phyloP scores from a whole-genome alignment of 2,797 vertebrate genomes.

The Acanthopagrus latus region DNA sequence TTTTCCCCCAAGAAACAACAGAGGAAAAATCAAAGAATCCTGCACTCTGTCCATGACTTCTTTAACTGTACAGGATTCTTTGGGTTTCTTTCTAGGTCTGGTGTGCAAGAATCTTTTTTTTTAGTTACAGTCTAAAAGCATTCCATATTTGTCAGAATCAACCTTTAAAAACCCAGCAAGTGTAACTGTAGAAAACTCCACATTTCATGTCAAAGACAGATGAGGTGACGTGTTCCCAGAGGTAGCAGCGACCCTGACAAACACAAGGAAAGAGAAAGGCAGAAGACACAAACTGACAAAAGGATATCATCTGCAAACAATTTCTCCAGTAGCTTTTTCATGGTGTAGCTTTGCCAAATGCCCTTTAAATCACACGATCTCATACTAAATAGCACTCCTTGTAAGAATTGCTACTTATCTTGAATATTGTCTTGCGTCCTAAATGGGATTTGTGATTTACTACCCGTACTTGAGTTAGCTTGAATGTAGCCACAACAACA shows the following conservation, averaged over 20 bases:
- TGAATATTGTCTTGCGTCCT: neutral
- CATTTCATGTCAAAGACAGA: constrained; percentile 5
- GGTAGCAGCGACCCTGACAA: neutral
- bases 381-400: neutral
- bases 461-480: constrained; percentile 4
- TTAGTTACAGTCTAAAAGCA: too few relatives aligned
- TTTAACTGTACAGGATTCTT: neutral
- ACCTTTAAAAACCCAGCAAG: neutral
- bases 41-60: neutral
- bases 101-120: neutral
- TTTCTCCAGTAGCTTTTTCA: constrained; percentile 24
- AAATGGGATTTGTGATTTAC: neutral
- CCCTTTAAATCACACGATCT: neutral
- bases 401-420: neutral
- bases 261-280: neutral
- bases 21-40: neutral
- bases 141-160: neutral
- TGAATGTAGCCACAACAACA: constrained; percentile 22
- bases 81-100: neutral
- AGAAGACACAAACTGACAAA: neutral
- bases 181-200: neutral
- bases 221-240: neutral
- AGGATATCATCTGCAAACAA: constrained; percentile 11
- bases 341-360: constrained; percentile 24
- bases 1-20: neutral